phyloP scores from a whole-genome alignment of 2,888 invertebrate species.

The Dynastes maya region DNA sequence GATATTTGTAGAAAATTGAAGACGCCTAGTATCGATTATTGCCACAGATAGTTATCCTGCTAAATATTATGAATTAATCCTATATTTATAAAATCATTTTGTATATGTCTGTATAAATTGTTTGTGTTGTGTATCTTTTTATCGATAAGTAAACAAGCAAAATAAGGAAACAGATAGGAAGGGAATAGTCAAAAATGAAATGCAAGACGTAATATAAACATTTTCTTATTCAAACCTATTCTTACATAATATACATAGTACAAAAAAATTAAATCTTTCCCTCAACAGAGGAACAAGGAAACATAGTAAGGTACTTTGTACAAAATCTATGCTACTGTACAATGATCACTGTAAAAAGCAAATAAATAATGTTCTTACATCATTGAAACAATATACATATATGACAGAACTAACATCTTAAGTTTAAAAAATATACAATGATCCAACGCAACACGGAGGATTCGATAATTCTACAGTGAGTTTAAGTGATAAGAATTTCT shows the following conservation, averaged over 20 bases:
- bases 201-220: conserved; percentile 66
- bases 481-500: conserved; percentile 59
- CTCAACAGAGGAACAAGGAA: conserved; percentile 61
- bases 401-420: conserved; percentile 60
- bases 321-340: conserved; percentile 71
- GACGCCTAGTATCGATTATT: too few species aligned
- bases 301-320: conserved; percentile 66
- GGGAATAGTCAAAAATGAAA: not conserved
- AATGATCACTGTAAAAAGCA: conserved; percentile 70
- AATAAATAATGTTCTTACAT: conserved; percentile 69
- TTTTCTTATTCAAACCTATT: conserved; percentile 81
- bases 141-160: too few species aligned
- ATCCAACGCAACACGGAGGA: conserved; percentile 54
- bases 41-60: too few species aligned
- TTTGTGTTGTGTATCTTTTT: too few species aligned
- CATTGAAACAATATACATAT: conserved; percentile 69
- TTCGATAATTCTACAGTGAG: conserved; percentile 53
- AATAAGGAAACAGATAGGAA: too few species aligned
- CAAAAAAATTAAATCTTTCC: conserved; percentile 79
- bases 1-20: too few species aligned
- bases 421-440: conserved; percentile 59
- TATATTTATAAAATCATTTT: too few species aligned
- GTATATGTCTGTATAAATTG: too few species aligned
- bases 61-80: too few species aligned
- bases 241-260: conserved; percentile 91